These are phyloP conservation scores for Lophius piscatorius DNA, from an alignment of 2,113 vertebrate species.

Conservation along the genomic window DNA sequence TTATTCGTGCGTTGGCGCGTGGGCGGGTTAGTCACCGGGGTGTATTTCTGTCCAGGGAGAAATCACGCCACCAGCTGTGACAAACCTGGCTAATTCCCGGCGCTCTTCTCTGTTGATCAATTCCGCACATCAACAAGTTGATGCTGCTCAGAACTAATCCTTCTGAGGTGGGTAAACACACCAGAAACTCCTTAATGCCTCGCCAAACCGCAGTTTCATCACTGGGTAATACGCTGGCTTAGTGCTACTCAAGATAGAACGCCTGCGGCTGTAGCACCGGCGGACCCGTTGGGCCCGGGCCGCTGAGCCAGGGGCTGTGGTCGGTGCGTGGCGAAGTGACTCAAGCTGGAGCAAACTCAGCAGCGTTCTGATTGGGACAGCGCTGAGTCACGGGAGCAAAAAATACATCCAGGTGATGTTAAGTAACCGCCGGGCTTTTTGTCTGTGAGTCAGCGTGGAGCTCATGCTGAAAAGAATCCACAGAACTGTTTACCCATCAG, in stretches of 20 bases:
- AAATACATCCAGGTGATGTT: conserved; percentile 24
- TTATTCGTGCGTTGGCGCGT: conserved; percentile 1
- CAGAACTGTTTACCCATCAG: conserved; percentile 13
- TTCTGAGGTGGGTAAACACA: not conserved
- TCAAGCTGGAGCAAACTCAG: conserved; percentile 36
- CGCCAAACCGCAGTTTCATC: conserved; percentile 59
- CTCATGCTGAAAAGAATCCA: conserved; percentile 17
- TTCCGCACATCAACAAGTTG: conserved; percentile 37
- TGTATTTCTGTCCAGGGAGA: conserved; percentile 32
- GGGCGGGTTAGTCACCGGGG: conserved; percentile 31
- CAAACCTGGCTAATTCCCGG: conserved; percentile 6
- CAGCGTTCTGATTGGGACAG: conserved; percentile 45
- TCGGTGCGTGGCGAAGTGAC: conserved; percentile 39
- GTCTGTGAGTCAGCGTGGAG: conserved; percentile 38
- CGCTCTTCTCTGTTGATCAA: conserved; percentile 17
- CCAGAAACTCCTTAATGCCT: conserved; percentile 30
- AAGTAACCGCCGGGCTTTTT: conserved; percentile 25
- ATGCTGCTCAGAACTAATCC: conserved; percentile 35
- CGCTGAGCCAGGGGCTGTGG: conserved; percentile 23
- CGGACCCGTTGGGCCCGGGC: not conserved
- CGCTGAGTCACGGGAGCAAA: conserved; percentile 36
- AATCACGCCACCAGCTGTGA: conserved; percentile 25
- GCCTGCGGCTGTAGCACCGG: conserved; percentile 3
- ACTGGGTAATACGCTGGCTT: conserved; percentile 49
- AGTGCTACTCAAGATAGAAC: conserved; percentile 24